Evolutionary conservation across 2,888 invertebrate genomes (phyloP), one percentile per base, ranked within the genome.

Genomic region (Chrysomela aeneicollis): DNA sequence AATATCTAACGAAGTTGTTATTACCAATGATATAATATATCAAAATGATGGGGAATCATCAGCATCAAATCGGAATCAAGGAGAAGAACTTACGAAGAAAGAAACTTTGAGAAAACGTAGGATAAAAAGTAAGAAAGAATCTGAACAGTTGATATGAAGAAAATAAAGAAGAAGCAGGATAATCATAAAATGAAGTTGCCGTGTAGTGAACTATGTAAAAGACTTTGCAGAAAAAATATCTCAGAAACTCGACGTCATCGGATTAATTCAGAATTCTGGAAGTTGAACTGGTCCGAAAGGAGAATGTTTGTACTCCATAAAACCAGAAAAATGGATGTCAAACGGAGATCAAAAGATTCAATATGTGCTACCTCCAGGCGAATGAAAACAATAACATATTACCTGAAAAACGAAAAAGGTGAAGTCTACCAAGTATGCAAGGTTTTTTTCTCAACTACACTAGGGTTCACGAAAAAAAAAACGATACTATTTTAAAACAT

Each of bases 241-340:
- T 50, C 50, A 50, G 50, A 50, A 50, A 18, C 50, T 18, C 50
- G 50, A 50, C 50, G 50, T 50, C 50, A 50, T 5, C 50, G 22
- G 9, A 50, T 50, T 21, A 50, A 50, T 50, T 18, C 50, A 18
- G 50, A 18, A 50, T 50, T 50, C 50, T 50, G 50, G 50, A 50
- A 18, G 22, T 50, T 50, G 22, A 18, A 50, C 18, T 50, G 50
- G 50, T 50, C 50, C 17, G 50, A 50, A 50, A 50, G 50, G 22
- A 50, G 50, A 50, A 50, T 50, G 50, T 50, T 50, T 50, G 50
- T 17, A 50, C 50, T 50, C 22, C 50, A 50, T 50, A 50, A 50
- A 8, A 50, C 26, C 50, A 50, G 17, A 50, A 50, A 50, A 22
- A 50, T 50, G 18, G 18, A 50, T 50, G 50, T 50, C n/a, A n/a